These are phyloP conservation scores for Brachionus asplanchnoidis DNA, from an alignment of 1,140 invertebrate species.

Conservation along the genomic window DNA sequence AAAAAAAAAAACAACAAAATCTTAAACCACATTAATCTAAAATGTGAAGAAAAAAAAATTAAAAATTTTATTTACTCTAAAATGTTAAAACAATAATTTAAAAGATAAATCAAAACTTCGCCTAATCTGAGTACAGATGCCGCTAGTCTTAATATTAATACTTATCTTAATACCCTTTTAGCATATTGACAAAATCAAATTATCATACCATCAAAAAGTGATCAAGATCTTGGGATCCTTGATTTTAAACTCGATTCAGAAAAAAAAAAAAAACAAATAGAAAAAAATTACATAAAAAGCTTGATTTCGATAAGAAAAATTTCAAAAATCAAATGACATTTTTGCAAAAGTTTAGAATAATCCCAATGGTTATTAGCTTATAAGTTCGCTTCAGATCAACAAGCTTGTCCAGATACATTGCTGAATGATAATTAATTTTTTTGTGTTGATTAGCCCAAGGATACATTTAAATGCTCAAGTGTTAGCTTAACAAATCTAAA, in stretches of 20 bases:
- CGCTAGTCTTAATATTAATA: neutral
- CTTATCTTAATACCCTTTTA: neutral
- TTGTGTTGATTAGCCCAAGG: neutral
- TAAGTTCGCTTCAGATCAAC: neutral
- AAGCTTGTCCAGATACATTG: neutral
- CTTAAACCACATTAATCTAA: neutral
- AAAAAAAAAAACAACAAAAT: neutral
- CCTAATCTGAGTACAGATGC: neutral
- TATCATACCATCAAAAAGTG: neutral
- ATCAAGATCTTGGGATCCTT: neutral
- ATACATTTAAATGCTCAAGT: neutral
- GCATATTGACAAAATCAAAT: neutral
- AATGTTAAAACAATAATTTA: neutral
- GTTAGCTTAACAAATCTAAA: neutral
- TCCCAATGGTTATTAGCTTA: neutral
- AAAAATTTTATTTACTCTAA: slow-evolving; percentile 3
- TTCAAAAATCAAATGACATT: neutral
- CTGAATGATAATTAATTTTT: neutral
- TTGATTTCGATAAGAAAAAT: neutral
- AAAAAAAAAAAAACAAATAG: neutral
- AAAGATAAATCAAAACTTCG: neutral
- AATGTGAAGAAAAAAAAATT: slow-evolving; percentile 18
- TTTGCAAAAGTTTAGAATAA: neutral
- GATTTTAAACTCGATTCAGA: neutral
- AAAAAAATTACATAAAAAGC: neutral